Conservation (phyloP, 2,888 invertebrate genomes). For the Microctonus hyperodae region DNA sequence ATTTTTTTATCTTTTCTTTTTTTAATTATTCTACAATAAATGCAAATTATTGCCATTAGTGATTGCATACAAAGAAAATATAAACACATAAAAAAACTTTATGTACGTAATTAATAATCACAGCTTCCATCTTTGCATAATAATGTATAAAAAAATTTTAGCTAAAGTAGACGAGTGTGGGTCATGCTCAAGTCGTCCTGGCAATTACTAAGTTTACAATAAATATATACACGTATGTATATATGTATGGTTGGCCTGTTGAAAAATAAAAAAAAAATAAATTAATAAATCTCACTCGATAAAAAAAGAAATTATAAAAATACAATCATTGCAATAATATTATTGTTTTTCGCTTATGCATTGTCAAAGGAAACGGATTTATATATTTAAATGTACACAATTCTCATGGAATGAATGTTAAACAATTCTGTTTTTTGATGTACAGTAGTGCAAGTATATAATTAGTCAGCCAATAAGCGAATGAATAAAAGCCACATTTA, state of each 20-base stretch:
- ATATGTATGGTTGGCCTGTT: slow-evolving; percentile 10
- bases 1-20: not conserved
- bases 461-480: slow-evolving; percentile 1
- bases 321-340: not conserved
- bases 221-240: too few relatives aligned
- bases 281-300: too few relatives aligned
- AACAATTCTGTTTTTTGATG: slow-evolving; percentile 24
- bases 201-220: slow-evolving; percentile 7
- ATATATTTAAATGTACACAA: not conserved
- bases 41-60: slow-evolving; percentile 9
- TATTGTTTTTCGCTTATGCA: slow-evolving; percentile 3
- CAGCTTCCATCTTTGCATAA: slow-evolving; percentile 36
- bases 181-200: slow-evolving; percentile 12
- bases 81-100: not conserved
- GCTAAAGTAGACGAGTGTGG: slow-evolving; percentile 1
- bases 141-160: slow-evolving; percentile 10
- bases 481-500: not conserved
- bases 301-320: slow-evolving; percentile 7
- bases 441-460: slow-evolving; percentile 31
- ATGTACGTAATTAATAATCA: slow-evolving; percentile 26
- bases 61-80: not conserved
- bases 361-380: slow-evolving; percentile 4
- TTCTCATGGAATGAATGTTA: not conserved
- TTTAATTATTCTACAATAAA: not conserved
- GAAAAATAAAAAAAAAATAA: not conserved